Evolutionary conservation across 2,797 vertebrate species (phyloP), one percentile per base, ranked within the genome.

Genomic region (Sylvia borin): DNA sequence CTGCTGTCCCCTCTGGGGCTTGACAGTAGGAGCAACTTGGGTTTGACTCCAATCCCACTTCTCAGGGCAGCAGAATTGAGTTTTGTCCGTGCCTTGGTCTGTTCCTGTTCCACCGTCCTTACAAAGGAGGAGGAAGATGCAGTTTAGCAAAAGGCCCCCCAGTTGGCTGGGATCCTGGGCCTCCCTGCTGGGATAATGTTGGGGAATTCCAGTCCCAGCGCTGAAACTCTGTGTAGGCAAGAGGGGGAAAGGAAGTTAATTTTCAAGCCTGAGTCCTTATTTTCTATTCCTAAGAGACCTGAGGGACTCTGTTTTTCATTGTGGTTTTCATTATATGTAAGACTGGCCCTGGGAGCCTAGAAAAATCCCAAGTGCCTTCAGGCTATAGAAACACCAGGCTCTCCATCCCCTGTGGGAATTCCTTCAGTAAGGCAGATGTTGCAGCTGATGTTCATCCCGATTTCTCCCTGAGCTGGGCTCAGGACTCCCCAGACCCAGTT

Each of bases 151-250:
- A 92, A 67, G 86, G 82, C 85, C 85, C 88, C 83, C 53, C 82
- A 43, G 76, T 31, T 26, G 70, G 70, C 75, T 73, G 62, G 26
- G 60, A 90, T 79, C 55, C 45, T 20, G 66, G 50, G 26, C 58
- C 57, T 74, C 55, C 47, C 36, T 43, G 17, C 64, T 50, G 79
- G 32, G 64, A 76, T 13, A 31, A 3, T 17, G 8, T 9, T 55
- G 82, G 66, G 62, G 85, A 95, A 91, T 93, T 95, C 87, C 92
- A 84, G 58, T 50, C 60, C 38, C 82, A 54, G n/a, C 16, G 36
- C 92, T 51, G 32, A 54, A 86, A n/a, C 5, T 80, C 65, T 73
- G 32, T 2, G 8, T 36, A 72, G 45, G 64, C 48, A 87, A 70
- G 21, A 83, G 32, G 9, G 32, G 40, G 13, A 10, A 92, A 76